Conservation (phyloP, 1,140 invertebrate genomes). For the Cyphomyrmex costatus region DNA sequence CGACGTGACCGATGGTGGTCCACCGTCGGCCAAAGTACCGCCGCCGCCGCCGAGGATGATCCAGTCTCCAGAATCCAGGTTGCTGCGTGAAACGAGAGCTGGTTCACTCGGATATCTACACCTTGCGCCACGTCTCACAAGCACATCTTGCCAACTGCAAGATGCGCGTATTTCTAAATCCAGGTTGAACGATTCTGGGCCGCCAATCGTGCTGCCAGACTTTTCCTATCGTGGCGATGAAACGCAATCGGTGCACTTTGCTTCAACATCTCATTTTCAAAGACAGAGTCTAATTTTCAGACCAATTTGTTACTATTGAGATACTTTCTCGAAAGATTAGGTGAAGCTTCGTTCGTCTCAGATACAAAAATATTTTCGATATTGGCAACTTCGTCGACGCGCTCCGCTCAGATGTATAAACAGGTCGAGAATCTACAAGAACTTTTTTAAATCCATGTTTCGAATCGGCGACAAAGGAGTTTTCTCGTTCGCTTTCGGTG, state of each 20-base stretch:
- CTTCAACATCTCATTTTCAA: not conserved
- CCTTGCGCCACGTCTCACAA: constrained; percentile 35
- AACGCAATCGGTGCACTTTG: constrained; percentile 13
- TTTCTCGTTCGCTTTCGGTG: constrained; percentile 33
- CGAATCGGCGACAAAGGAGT: not conserved
- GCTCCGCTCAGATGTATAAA: not conserved
- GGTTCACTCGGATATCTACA: constrained; percentile 7
- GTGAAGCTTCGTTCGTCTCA: not conserved
- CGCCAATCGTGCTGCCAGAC: constrained; percentile 40
- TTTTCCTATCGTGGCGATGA: constrained; percentile 9
- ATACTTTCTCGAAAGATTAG: constrained; percentile 3
- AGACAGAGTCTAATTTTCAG: not conserved
- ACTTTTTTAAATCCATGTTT: not conserved
- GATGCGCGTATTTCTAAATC: constrained; percentile 81
- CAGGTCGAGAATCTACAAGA: not conserved
- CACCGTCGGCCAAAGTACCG: constrained; percentile 32
- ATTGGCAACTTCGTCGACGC: not conserved
- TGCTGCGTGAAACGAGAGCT: constrained; percentile 8
- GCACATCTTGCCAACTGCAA: constrained; percentile 72
- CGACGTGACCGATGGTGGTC: constrained; percentile 54
- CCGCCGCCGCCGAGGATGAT: constrained; percentile 18
- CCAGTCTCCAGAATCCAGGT: constrained; percentile 70
- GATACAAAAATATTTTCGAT: not conserved
- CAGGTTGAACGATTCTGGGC: constrained; percentile 73
- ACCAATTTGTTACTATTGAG: not conserved